Evolutionary conservation across 1,140 invertebrate species (phyloP), one percentile per base, ranked within the genome.

Genomic region (Apolygus lucorum): DNA sequence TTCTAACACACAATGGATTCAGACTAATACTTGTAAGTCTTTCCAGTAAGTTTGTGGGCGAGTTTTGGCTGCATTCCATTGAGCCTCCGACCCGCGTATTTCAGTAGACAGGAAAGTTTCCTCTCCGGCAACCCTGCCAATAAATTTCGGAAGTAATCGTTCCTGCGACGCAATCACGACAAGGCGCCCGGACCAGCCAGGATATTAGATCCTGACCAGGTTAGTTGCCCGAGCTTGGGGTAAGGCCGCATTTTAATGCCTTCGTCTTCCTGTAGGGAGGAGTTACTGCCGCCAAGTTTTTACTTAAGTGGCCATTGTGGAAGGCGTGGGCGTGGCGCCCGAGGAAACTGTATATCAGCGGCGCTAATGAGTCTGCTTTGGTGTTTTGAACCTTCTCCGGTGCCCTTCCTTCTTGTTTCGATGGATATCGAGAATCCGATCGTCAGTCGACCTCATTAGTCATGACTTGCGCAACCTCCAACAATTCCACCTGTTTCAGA

Each of bases 341-440:
- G 22, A 59, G 54, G 54, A 59, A 59, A 59, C 54, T 59, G 54
- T 59, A 59, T 21, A 59, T 59, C 54, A 59, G 54, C 54, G 2
- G 54, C 54, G 54, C 54, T 59, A 59, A 59, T 59, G 54, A 59
- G 54, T 59, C 54, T 21, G 54, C 22, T 14, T 21, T 8, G 17
- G 17, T 17, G 34, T 22, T 13, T 59, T 24, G 54, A 59, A 24
- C 22, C 54, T 21, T 14, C 4, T 13, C 22, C 22, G 8, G 2
- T 59, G 11, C 22, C 54, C 54, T 22, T 59, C 54, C 22, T 59
- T 24, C 22, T 59, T 24, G 2, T 59, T 13, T 59, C 54, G 11
- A 13, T 8, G 54, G 11, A 13, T 13, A 24, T 59, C 54, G 11
- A 13, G 54, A 22, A 13, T 59, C 54, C 22, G 11, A 24, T 24